These are phyloP conservation scores for Micropterix aruncella DNA, from an alignment of 2,888 invertebrate genomes.

Conservation along the genomic window DNA sequence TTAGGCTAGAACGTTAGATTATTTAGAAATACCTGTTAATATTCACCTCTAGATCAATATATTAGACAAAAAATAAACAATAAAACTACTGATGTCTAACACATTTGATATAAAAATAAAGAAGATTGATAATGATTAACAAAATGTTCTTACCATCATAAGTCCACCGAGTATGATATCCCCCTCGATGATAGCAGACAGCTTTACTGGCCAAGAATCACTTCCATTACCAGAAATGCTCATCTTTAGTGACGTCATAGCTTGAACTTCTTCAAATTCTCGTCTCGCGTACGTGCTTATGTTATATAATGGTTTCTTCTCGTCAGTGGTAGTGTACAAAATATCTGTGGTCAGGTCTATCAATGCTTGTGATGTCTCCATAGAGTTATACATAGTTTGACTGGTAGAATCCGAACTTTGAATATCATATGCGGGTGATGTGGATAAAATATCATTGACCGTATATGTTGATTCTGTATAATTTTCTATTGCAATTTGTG, in stretches of 20 bases:
- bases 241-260: neutral
- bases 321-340: neutral
- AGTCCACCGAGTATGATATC: conserved; percentile 80
- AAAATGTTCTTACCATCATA: conserved; percentile 79
- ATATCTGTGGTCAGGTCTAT: neutral
- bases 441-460: too few relatives aligned
- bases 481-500: neutral
- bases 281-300: neutral
- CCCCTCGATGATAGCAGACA: conserved; percentile 77
- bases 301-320: neutral
- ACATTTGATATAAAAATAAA: too few relatives aligned
- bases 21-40: too few relatives aligned
- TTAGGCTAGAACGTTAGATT: too few relatives aligned
- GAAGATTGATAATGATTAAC: too few relatives aligned
- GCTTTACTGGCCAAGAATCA: conserved; percentile 62
- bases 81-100: too few relatives aligned
- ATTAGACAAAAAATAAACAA: too few relatives aligned
- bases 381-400: neutral
- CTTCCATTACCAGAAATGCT: neutral
- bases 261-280: neutral
- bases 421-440: too few relatives aligned
- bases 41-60: too few relatives aligned
- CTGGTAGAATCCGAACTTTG: neutral
- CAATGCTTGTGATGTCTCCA: neutral
- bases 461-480: neutral